These are phyloP conservation scores for Pseudomyrmex cubaensis DNA, from an alignment of 1,140 invertebrate genomes.

Conservation along the genomic window DNA sequence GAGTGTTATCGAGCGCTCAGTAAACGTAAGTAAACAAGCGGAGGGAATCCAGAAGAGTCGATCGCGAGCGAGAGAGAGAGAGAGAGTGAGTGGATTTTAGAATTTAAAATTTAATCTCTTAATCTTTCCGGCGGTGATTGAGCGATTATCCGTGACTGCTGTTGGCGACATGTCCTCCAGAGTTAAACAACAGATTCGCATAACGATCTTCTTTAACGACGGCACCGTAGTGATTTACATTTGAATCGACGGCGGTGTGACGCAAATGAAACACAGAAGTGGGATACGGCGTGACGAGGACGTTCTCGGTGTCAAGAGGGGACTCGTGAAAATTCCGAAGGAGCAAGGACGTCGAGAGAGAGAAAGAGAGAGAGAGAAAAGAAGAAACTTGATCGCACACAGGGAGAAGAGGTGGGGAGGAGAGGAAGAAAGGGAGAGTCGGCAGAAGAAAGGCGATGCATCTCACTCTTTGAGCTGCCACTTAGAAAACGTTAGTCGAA, in stretches of 20 bases:
- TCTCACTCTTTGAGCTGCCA: slow-evolving; percentile 43
- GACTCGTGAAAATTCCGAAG: slow-evolving; percentile 17
- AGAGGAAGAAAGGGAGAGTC: neutral
- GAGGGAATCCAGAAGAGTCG: neutral
- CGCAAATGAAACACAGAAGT: neutral
- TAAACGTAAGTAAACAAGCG: no score
- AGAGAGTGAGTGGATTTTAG: slow-evolving; percentile 29
- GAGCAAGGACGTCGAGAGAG: slow-evolving; percentile 13
- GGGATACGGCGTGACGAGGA: neutral
- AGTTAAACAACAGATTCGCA: slow-evolving; percentile 79
- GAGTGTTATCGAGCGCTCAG: no score
- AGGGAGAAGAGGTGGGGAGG: neutral
- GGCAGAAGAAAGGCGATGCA: slow-evolving; percentile 24
- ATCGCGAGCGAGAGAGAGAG: neutral
- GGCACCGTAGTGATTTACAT: slow-evolving; percentile 80
- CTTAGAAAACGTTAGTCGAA: slow-evolving; percentile 68
- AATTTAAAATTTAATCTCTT: slow-evolving; percentile 1
- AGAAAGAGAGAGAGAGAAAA: neutral
- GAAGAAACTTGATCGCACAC: slow-evolving; percentile 12
- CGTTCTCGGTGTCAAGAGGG: neutral
- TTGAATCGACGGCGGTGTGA: slow-evolving; percentile 54
- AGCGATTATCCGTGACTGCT: neutral
- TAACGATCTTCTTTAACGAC: slow-evolving; percentile 81
- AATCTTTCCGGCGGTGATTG: slow-evolving; percentile 13
- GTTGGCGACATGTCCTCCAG: slow-evolving; percentile 77